Evolutionary conservation across 2,797 vertebrate species (phyloP).

Genomic region (Threskiornis aethiopicus): DNA sequence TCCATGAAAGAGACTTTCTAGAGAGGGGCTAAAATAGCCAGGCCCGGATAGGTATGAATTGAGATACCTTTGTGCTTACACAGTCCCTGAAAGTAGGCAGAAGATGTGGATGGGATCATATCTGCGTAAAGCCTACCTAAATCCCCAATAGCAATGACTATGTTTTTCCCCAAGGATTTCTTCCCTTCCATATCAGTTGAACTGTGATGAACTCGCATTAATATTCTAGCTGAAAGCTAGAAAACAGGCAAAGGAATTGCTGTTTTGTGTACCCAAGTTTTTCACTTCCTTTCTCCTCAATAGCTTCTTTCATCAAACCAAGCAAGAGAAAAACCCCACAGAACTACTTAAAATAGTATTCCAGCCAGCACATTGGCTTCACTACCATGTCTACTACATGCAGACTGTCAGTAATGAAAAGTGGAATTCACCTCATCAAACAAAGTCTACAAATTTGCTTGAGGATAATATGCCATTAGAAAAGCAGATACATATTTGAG

Average conservation of each 20-base stretch:
- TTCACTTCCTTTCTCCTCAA: conserved; percentile 11
- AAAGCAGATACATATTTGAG: background rate
- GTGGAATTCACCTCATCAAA: background rate
- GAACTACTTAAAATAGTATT: background rate
- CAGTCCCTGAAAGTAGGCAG: background rate
- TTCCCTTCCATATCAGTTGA: background rate
- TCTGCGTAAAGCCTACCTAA: background rate
- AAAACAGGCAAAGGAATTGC: background rate
- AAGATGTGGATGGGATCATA: background rate
- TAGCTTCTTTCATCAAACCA: conserved; percentile 1
- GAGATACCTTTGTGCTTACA: background rate
- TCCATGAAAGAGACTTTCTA: background rate
- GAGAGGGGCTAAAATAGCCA: background rate
- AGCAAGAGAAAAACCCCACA: background rate
- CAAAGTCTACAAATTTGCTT: background rate
- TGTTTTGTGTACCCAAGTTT: background rate
- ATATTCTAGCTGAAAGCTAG: background rate
- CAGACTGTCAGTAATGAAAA: background rate
- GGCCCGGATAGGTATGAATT: background rate
- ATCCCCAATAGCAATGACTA: background rate
- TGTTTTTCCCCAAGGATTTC: background rate
- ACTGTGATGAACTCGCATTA: background rate
- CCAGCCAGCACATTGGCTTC: background rate
- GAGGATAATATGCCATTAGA: background rate
- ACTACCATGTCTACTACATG: background rate